A percentile compares a stretch with the other conserved stretches of the same genome.
Conservation (phyloP, 2,797 vertebrate genomes). For the Hippocampus kuda region DNA sequence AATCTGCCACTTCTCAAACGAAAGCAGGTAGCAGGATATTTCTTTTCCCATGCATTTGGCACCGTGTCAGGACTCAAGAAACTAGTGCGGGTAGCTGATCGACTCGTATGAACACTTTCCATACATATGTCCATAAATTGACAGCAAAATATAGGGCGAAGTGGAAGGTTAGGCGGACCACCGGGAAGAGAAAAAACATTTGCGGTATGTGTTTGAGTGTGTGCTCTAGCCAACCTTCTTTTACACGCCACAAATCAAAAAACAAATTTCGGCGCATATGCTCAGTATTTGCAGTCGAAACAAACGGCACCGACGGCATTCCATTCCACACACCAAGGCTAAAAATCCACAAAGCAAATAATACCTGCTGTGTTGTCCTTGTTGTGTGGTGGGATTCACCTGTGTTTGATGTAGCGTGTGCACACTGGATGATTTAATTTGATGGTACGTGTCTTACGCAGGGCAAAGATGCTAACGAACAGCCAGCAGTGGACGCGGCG, state of each 20-base stretch:
- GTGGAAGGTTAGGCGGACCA: not conserved
- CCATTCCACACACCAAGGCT: not conserved
- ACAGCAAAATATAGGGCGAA: not conserved
- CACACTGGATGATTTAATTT: not conserved
- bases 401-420: not conserved
- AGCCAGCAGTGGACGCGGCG: slow-evolving; percentile 34
- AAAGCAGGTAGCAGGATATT: not conserved
- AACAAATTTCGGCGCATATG: not conserved
- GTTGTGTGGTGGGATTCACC: not conserved
- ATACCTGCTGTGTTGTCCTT: not conserved
- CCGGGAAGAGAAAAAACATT: not conserved
- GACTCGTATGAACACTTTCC: not conserved
- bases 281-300: not conserved
- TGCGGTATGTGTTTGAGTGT: not conserved
- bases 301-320: not conserved
- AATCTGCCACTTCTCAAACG: not conserved
- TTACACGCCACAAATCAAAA: not conserved
- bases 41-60: not conserved
- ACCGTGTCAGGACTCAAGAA: not conserved
- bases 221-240: not conserved
- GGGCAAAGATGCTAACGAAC: slow-evolving; percentile 38
- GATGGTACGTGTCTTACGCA: slow-evolving; percentile 4
- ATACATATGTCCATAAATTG: not conserved
- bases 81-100: not conserved
- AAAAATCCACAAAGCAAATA: not conserved